These are phyloP conservation scores for Eupithecia inturbata DNA, from an alignment of 2,888 invertebrate genomes.

Conservation along the genomic window DNA sequence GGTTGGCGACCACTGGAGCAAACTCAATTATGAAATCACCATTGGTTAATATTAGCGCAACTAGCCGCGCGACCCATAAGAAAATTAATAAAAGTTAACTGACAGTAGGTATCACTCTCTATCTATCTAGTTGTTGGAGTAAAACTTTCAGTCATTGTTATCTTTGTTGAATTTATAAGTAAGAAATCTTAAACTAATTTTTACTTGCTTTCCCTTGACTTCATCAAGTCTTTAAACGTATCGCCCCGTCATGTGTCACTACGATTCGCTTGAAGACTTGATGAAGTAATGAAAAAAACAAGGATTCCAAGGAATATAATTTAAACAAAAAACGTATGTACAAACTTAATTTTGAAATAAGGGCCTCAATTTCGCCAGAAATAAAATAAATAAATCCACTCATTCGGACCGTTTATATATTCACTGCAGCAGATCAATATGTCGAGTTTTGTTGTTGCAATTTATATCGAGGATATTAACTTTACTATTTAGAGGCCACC, in stretches of 20 bases:
- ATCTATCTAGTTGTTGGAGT: neutral
- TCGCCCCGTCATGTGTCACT: no score
- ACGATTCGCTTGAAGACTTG: neutral
- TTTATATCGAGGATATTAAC: slow-evolving; percentile 41
- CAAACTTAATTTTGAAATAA: neutral
- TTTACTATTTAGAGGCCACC: slow-evolving; percentile 49
- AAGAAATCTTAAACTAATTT: neutral
- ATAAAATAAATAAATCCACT: slow-evolving; percentile 7
- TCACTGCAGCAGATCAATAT: slow-evolving; percentile 36
- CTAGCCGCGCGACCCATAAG: slow-evolving; percentile 12
- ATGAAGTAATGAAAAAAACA: no score
- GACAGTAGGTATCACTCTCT: neutral
- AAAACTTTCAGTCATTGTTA: neutral
- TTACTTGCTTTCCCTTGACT: neutral
- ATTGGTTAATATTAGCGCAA: slow-evolving; percentile 48
- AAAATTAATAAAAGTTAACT: neutral
- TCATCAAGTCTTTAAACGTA: neutral
- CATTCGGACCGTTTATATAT: neutral
- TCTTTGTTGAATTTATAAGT: neutral
- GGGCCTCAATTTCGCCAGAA: neutral
- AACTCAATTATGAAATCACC: slow-evolving; percentile 58
- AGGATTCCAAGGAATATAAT: no score
- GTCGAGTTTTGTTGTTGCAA: slow-evolving; percentile 35
- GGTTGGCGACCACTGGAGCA: slow-evolving; percentile 57
- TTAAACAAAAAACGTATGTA: no score